These are phyloP conservation scores for Heteromurus nitidus DNA, from an alignment of 2,888 invertebrate genomes.

Conservation along the genomic window DNA sequence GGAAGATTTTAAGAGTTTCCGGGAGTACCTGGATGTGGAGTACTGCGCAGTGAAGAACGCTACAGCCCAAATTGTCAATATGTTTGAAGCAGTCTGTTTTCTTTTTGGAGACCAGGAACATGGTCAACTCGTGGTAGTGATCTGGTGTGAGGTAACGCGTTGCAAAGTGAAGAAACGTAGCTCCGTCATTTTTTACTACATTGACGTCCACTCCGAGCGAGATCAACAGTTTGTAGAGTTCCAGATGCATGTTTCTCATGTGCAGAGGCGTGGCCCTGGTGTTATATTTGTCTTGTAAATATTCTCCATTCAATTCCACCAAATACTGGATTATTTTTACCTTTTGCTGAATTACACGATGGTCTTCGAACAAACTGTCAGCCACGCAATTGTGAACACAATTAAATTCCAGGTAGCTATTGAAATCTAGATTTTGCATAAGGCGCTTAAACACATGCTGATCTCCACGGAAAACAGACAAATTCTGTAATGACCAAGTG, in stretches of 20 bases:
- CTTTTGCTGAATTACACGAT: background rate
- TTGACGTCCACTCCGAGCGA: background rate
- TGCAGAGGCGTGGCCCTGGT: background rate
- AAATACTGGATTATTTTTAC: background rate
- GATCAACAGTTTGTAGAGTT: background rate
- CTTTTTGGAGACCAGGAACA: background rate
- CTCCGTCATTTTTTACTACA: background rate
- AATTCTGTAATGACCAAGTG: background rate
- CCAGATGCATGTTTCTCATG: background rate
- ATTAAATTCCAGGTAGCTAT: background rate
- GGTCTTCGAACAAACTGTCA: background rate
- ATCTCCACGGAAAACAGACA: background rate
- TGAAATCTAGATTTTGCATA: background rate
- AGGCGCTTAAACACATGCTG: too few relatives aligned
- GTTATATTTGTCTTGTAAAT: background rate
- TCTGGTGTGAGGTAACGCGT: background rate
- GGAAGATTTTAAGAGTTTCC: background rate
- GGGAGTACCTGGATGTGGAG: background rate
- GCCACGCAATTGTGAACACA: background rate
- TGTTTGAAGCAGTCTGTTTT: background rate
- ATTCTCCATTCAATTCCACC: background rate
- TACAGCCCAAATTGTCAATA: background rate
- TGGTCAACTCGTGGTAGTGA: background rate
- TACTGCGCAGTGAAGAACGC: background rate
- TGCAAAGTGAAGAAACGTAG: background rate